Percentiles rank a stretch among this genome's conserved stretches.
Evolutionary conservation across 2,797 vertebrate species (phyloP).

Genomic region (Menidia menidia): DNA sequence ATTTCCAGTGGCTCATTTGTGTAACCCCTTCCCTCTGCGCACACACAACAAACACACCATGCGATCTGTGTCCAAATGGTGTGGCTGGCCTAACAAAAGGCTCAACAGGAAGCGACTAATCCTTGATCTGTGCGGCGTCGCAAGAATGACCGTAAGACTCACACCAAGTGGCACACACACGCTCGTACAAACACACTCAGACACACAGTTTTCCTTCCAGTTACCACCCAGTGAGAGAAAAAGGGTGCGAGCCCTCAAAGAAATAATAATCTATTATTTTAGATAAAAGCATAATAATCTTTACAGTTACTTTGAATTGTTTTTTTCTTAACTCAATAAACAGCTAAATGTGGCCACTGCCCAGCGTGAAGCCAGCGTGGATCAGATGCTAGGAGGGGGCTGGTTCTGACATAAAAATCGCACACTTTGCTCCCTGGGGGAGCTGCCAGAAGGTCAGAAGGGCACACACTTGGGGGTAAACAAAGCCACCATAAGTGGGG

Average conservation of each 20-base stretch:
- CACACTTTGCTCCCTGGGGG: slow-evolving; percentile 47
- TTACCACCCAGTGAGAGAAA: slow-evolving; percentile 65
- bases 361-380: neutral
- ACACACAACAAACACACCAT: slow-evolving; percentile 40
- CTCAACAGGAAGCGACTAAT: slow-evolving; percentile 85
- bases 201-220: slow-evolving; percentile 60
- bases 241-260: slow-evolving; percentile 16
- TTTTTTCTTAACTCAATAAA: neutral
- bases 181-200: slow-evolving; percentile 33
- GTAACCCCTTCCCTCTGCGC: slow-evolving; percentile 31
- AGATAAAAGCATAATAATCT: neutral
- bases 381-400: slow-evolving; percentile 21
- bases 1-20: slow-evolving; percentile 57
- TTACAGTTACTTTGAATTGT: neutral
- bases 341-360: neutral
- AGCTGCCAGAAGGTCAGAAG: slow-evolving; percentile 53
- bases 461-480: slow-evolving; percentile 62
- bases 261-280: slow-evolving; percentile 12
- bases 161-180: slow-evolving; percentile 46
- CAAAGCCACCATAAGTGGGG: slow-evolving; percentile 67
- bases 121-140: slow-evolving; percentile 80
- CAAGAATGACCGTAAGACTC: slow-evolving; percentile 79
- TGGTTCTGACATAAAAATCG: slow-evolving; percentile 42
- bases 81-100: slow-evolving; percentile 82
- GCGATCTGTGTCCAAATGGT: slow-evolving; percentile 81